These are phyloP conservation scores for Drosophila busckii DNA, from an alignment of 1,140 invertebrate genomes.

Conservation along the genomic window DNA sequence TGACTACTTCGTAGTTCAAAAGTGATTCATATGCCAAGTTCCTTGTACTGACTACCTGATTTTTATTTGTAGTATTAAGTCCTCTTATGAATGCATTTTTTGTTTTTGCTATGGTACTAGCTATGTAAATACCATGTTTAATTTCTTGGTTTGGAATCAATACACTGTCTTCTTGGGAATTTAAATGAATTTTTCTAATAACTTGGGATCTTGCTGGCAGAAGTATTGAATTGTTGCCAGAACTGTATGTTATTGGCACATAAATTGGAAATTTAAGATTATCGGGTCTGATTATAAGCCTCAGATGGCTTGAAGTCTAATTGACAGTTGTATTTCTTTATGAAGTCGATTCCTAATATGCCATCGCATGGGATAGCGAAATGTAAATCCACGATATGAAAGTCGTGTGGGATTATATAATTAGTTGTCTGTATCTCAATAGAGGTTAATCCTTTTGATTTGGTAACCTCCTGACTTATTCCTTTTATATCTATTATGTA, in stretches of 20 bases:
- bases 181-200: too few relatives aligned
- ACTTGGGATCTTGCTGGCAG: too few relatives aligned
- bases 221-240: too few relatives aligned
- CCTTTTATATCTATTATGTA: background rate
- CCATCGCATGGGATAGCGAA: slow-evolving; percentile 9
- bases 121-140: slow-evolving; percentile 8
- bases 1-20: slow-evolving; percentile 2
- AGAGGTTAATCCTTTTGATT: background rate
- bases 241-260: slow-evolving; percentile 5
- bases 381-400: background rate
- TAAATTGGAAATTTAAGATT: slow-evolving; percentile 6
- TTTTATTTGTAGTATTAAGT: slow-evolving; percentile 6
- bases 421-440: slow-evolving; percentile 1
- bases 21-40: slow-evolving; percentile 4
- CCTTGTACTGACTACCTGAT: slow-evolving; percentile 2
- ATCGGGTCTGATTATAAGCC: slow-evolving; percentile 6
- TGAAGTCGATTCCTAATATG: slow-evolving; percentile 11
- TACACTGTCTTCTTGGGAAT: slow-evolving; percentile 9
- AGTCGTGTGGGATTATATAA: slow-evolving; percentile 4
- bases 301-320: background rate
- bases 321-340: slow-evolving; percentile 6
- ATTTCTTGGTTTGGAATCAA: slow-evolving; percentile 10
- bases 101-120: background rate
- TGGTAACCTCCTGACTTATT: background rate
- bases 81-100: slow-evolving; percentile 1